Evolutionary conservation across 2,113 vertebrate genomes (phyloP), one percentile per base, ranked within the genome.

Genomic region (Corvus moneduloides): DNA sequence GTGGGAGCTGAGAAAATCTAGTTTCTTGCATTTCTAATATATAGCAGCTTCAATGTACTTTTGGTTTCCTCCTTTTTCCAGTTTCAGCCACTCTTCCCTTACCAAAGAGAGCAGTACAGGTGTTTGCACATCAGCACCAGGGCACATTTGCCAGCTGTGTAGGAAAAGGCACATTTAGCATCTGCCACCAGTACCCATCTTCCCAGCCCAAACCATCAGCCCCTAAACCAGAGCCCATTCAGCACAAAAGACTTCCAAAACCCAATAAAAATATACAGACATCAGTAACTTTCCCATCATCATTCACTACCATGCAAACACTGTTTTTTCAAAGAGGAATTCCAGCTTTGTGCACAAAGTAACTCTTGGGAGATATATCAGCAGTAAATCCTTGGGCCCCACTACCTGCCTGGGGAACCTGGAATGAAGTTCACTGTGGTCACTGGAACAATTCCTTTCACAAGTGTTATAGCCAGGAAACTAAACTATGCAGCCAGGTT

Each of bases 1-100:
- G 94, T 90, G 79, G 96, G 95, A 90, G 92, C 16, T 59, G 79
- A 93, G 88, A 94, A 97, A 95, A 89, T 84, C 63, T 5, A 44
- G 16, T 43, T 83, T 64, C 78, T 69, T 54, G 43, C 33, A 21
- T 83, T 93, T 83, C 72, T 92, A 44, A 62, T 72, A 77, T n/a
- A 59, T 32, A 51, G 22, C 19, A 84, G 63, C 59, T 51, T 69
- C 67, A 26, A 5, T 4, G n/a, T 35, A 20, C 62, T 69, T 94
- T 33, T 16, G 33, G 12, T 62, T 48, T 68, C 74, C 78, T 85
- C 46, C 62, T 49, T 6, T 75, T 83, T n/a, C 58, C 26, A 33
- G 28, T 32, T 64, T n/a, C 51, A 51, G 75, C 1, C 48, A 1
- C 43, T 55, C 39, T 16, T 12, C 32, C 39, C 44, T 67, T 5